Percentiles rank a stretch among this genome's conserved stretches.
Conservation (phyloP, 2,888 invertebrate species). For the Anorthoa munda region DNA sequence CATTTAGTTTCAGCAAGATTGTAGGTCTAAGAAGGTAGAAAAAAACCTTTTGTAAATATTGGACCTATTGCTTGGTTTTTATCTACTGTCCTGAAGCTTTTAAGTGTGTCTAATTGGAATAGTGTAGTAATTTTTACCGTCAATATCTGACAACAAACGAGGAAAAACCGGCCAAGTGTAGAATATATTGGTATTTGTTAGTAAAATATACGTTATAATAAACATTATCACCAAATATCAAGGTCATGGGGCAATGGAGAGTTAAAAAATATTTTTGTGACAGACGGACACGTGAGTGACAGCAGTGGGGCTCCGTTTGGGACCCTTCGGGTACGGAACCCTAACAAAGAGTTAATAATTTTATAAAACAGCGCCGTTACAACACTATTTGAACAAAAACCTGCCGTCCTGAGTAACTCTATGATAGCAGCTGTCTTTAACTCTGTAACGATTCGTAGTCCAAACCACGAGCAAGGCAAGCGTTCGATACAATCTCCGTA, state of each 20-base stretch:
- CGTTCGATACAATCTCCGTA: slow-evolving; percentile 34
- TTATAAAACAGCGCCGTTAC: too few species aligned
- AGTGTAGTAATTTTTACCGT: neutral
- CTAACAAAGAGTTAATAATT: neutral
- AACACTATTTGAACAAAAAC: neutral
- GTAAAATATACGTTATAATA: too few species aligned
- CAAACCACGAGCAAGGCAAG: slow-evolving; percentile 6
- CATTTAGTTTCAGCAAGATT: slow-evolving; percentile 1
- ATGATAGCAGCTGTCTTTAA: slow-evolving; percentile 1
- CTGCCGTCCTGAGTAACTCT: neutral
- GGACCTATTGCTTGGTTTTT: too few species aligned
- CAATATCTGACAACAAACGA: neutral
- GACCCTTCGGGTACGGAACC: too few species aligned
- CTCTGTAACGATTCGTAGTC: slow-evolving; percentile 4
- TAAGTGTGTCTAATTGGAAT: neutral
- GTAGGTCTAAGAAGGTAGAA: neutral
- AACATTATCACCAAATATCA: too few species aligned
- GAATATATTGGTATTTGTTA: too few species aligned
- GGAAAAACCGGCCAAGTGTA: neutral
- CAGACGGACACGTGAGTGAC: too few species aligned
- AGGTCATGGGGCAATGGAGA: too few species aligned
- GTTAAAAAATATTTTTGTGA: too few species aligned
- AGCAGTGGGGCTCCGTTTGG: too few species aligned
- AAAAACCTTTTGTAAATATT: neutral
- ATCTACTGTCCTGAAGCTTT: too few species aligned